A percentile compares a stretch with the other conserved stretches of the same genome.
Conservation (phyloP, 2,113 vertebrate species). For the Lepus americanus region DNA sequence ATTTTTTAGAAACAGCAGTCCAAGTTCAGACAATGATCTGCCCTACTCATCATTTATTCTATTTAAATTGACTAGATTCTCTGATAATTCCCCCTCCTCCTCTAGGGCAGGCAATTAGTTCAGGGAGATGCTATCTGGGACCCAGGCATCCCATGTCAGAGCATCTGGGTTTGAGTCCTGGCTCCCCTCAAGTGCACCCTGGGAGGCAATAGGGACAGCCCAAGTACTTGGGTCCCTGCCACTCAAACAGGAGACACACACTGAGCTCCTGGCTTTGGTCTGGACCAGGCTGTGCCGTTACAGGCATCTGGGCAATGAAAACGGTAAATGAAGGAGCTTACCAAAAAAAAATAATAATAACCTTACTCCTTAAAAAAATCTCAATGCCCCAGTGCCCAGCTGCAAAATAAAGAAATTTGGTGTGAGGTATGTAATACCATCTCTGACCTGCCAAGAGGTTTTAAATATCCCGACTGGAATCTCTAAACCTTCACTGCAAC, state of each 20-base stretch:
- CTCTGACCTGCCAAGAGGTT: slow-evolving; percentile 26
- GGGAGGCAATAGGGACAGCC: no score
- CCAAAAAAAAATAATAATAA: background rate
- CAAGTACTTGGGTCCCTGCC: no score
- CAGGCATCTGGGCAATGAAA: no score
- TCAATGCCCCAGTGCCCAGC: background rate
- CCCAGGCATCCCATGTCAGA: no score
- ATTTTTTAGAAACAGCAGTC: slow-evolving; percentile 8
- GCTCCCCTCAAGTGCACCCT: background rate
- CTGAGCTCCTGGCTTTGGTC: no score
- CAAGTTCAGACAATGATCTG: background rate
- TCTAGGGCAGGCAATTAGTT: background rate
- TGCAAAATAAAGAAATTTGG: slow-evolving; percentile 30
- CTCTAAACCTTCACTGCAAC: slow-evolving; percentile 38
- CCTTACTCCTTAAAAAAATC: no score
- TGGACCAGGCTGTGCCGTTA: no score
- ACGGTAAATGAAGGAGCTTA: no score
- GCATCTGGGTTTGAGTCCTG: no score
- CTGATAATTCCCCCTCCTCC: background rate
- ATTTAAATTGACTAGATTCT: background rate
- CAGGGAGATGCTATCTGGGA: no score
- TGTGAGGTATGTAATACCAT: background rate
- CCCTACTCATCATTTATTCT: background rate
- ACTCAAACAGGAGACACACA: no score
- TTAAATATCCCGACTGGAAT: slow-evolving; percentile 66